These are phyloP conservation scores for Pomatostomus ruficeps DNA, from an alignment of 2,113 vertebrate genomes.

Conservation along the genomic window DNA sequence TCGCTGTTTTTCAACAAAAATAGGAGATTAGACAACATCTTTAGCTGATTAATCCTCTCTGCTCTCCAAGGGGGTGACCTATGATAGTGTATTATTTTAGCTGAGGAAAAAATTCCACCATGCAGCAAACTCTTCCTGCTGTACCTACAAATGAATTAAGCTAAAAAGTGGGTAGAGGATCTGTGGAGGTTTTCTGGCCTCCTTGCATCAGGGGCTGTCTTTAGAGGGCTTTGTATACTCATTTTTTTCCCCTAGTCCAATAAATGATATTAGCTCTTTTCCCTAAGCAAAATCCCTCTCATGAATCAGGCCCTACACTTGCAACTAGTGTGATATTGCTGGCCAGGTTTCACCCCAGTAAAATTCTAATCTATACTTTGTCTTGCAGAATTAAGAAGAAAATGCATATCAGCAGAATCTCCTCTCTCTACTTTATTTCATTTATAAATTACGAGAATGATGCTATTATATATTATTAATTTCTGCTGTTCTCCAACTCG, in stretches of 20 bases:
- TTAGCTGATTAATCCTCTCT: conserved; percentile 54
- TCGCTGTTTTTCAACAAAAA: conserved; percentile 16
- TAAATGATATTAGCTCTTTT: conserved; percentile 73
- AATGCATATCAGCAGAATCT: conserved; percentile 86
- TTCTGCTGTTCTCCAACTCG: conserved; percentile 90
- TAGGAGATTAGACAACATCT: conserved; percentile 43
- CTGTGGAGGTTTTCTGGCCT: conserved; percentile 11
- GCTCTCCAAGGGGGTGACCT: conserved; percentile 25
- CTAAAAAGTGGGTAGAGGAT: background rate
- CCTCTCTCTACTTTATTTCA: conserved; percentile 94
- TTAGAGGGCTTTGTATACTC: conserved; percentile 59
- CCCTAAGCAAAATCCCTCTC: conserved; percentile 66
- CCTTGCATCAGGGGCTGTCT: conserved; percentile 34
- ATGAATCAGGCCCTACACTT: conserved; percentile 67
- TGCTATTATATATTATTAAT: conserved; percentile 99
- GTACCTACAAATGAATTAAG: conserved; percentile 16
- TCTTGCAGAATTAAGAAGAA: conserved; percentile 81
- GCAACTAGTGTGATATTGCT: conserved; percentile 72
- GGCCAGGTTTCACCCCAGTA: conserved; percentile 76
- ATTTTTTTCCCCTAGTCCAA: conserved; percentile 55
- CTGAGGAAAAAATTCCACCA: background rate
- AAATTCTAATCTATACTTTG: conserved; percentile 81
- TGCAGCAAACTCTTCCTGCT: background rate
- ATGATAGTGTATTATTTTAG: conserved; percentile 18
- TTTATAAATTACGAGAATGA: conserved; percentile 98